These are phyloP conservation scores for Pseudeuparius sepicola DNA, from an alignment of 2,888 invertebrate genomes.

Conservation along the genomic window DNA sequence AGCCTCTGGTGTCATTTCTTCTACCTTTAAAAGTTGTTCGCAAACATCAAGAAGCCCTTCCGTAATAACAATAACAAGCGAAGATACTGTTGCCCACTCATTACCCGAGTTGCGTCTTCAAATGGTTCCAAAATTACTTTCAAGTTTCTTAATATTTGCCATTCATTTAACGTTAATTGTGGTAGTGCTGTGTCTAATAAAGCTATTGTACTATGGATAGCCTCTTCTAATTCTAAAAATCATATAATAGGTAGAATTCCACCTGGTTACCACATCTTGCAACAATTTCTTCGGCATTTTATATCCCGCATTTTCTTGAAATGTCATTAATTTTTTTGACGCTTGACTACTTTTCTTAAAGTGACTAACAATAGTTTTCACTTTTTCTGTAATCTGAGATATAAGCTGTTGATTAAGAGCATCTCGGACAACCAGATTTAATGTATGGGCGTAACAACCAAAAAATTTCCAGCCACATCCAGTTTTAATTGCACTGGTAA, in stretches of 20 bases:
- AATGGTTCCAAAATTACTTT: slow-evolving; percentile 18
- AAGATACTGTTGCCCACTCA: slow-evolving; percentile 16
- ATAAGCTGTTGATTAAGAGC: slow-evolving; percentile 5
- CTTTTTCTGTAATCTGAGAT: slow-evolving; percentile 15
- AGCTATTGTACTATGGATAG: slow-evolving; percentile 14
- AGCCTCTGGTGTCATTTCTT: too few relatives aligned
- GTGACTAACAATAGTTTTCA: slow-evolving; percentile 18
- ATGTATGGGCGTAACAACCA: slow-evolving; percentile 14
- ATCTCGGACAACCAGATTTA: slow-evolving; percentile 19
- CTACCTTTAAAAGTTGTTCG: too few relatives aligned
- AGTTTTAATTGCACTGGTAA: slow-evolving; percentile 9
- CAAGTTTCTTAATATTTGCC: slow-evolving; percentile 17
- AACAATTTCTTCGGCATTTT: slow-evolving; percentile 16
- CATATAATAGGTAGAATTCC: slow-evolving; percentile 22
- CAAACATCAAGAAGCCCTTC: slow-evolving; percentile 8
- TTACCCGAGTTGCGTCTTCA: slow-evolving; percentile 16
- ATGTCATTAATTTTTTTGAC: background rate
- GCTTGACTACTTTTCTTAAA: slow-evolving; percentile 12
- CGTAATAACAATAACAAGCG: slow-evolving; percentile 9
- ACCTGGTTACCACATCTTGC: slow-evolving; percentile 20
- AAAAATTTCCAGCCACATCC: slow-evolving; percentile 20
- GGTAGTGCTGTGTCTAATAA: slow-evolving; percentile 18
- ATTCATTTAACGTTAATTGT: slow-evolving; percentile 15
- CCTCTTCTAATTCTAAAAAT: slow-evolving; percentile 11
- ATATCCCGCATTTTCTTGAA: slow-evolving; percentile 5